A percentile compares a stretch with the other conserved stretches of the same genome.
phyloP scores from a whole-genome alignment of 2,888 invertebrate species.

The Mellilla xanthometata region DNA sequence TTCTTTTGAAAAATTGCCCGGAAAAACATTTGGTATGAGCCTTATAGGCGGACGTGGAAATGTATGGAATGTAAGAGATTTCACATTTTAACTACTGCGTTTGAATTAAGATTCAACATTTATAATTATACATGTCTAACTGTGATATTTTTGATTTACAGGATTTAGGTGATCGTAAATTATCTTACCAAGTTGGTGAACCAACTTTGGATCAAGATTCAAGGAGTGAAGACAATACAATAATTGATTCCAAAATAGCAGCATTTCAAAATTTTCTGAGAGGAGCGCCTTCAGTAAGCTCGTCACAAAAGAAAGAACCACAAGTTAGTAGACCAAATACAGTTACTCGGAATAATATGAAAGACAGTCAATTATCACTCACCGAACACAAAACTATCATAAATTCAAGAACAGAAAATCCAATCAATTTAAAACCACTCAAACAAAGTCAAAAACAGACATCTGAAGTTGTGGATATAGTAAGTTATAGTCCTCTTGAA shows the following conservation, averaged over 20 bases:
- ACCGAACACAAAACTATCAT: too few relatives aligned
- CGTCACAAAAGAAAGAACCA: not conserved
- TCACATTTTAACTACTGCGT: too few relatives aligned
- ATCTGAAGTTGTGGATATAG: too few relatives aligned
- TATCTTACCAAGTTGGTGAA: not conserved
- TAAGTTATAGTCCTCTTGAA: too few relatives aligned
- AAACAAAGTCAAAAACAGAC: too few relatives aligned
- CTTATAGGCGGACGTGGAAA: not conserved
- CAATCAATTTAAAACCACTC: not conserved
- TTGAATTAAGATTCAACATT: too few relatives aligned
- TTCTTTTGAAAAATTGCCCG: not conserved
- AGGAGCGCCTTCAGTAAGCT: not conserved
- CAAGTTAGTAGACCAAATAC: not conserved
- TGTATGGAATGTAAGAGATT: constrained; percentile 1
- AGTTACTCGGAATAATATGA: too few relatives aligned
- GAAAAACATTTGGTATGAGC: constrained; percentile 4
- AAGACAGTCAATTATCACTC: too few relatives aligned
- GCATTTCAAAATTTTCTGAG: constrained; percentile 2
- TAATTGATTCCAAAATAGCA: not conserved
- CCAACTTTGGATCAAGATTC: not conserved
- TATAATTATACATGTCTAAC: too few relatives aligned
- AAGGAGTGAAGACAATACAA: not conserved
- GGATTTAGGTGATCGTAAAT: not conserved
- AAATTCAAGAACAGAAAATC: not conserved
- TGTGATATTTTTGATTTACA: not conserved